Base-by-base conservation (phyloP, 2,113 vertebrate genomes). In the Coptodon rendalli region DNA sequence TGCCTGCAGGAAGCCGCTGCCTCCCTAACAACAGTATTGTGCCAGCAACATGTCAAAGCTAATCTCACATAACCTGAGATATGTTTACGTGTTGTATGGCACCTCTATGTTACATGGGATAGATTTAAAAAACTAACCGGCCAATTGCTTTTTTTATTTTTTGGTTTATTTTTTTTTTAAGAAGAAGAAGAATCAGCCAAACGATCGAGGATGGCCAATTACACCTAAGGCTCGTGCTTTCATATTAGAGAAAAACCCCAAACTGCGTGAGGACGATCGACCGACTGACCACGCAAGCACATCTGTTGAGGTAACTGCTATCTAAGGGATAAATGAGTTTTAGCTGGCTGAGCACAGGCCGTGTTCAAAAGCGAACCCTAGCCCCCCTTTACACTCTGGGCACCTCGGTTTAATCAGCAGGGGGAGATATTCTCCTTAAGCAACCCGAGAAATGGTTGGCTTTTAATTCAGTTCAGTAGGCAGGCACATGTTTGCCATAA, bases 251-350 rank as follows among this genome's bases (percentile, higher is more conserved):
- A 9, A 56, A 38, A 90, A 24, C 12, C 17, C 34, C 34, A 71
- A 71, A 43, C 36, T 27, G 43, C 5, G 8, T 22, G 52, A 59
- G n/a, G 24, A 36, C 27, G 36, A 68, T 80, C 7, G 36, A 83
- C 54, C 14, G 71, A 34, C 29, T 83, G 53, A 86, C 50, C 66
- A 86, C 59, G 84, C 96, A 96, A 96, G 97, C 97, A 96, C 95
- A 97, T 97, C 96, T 97, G 97, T 97, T 96, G 89, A 98, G 92
- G 95, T 96, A 97, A 97, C 97, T 97, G 97, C 97, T 98, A 98
- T 98, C 96, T 97, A 63, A 96, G 96, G 96, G 96, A 92, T 90
- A 96, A 91, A 93, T 61, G 93, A 96, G 94, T 94, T 97, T 97
- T 95, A 96, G 95, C 89, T 91, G 85, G 87, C 84, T 92, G 76